Base-by-base conservation (phyloP, 2,113 vertebrate species). In the Lagenorhynchus albirostris region DNA sequence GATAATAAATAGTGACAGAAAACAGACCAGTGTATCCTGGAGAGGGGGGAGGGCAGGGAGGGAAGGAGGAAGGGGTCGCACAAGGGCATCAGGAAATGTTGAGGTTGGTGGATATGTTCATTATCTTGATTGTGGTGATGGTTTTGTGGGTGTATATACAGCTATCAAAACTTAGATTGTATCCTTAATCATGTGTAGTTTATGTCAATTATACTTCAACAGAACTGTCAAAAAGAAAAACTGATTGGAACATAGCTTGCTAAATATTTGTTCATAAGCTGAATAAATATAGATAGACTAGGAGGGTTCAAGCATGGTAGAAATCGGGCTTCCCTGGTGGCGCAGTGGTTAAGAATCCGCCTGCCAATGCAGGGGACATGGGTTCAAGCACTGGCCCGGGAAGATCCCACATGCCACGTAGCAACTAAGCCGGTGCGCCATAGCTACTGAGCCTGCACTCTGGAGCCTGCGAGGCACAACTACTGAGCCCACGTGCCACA, bases 141-240 rank as follows among this genome's bases (percentile, higher is more conserved):
- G 3, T 21, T 71, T 86, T 50, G 5, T 68, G 20, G 50, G 38
- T 77, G 12, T 89, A 23, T 44, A 68, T 44, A 63, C 26, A 63
- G 63, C 76, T 31, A 77, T 85, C 90, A 89, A 25, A 88, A 41
- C 38, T n/a, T 62, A 89, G 67, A 41, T n/a, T 29, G 5, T 80
- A 23, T 17, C 12, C n/a, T n/a, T 76, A 47, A 65, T 71, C 44
- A n/a, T 53, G 62, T 13, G 2, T 44, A 23, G 17, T 77, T 95
- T 68, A 31, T 53, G 41, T 5, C n/a, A 68, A 15, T 60, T 91
- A 84, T 17, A 74, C 13, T 15, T 62, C 55, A 84, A 36, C 21
- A 47, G 65, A 84, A 23, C 71, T 93, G 47, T 76, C 63, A 63
- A 77, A 65, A 89, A 68, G 14, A 15, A 31, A 58, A 80, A 53